Base-by-base conservation (phyloP, 2,113 vertebrate species). In the Ageneiosus marmoratus region DNA sequence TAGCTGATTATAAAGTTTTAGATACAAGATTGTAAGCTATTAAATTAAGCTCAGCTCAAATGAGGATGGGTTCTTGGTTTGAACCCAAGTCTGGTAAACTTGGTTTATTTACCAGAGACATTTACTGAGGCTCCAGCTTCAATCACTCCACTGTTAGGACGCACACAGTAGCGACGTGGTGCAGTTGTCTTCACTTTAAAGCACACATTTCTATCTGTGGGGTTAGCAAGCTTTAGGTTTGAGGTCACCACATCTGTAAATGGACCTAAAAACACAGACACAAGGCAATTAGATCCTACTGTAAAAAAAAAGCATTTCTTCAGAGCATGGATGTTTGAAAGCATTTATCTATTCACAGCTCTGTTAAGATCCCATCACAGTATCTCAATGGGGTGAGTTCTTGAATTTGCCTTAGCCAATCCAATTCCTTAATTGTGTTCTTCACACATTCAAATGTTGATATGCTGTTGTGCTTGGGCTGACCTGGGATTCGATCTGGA, bases 141-240 rank as follows among this genome's bases (percentile, higher is more conserved):
- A 0, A 99, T 97, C 93, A 99, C 95, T 85, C 98, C 98, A 62
- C 97, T 99, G 95, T 99, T 99, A 87, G 98, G 98, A 89, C 98
- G 94, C 88, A 99, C 98, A 60, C 98, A 99, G 92, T 99, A 99
- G 88, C 98, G 96, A 72, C 97, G 98, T 0, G 98, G 98, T 3
- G 98, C 98, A 1, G 98, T 99, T 62, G 98, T 99, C 96, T 99
- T 99, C 87, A 99, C 98, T 94, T 99, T 99, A 91, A 99, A 99
- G 89, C 97, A 98, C 86, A 99, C 95, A 80, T 97, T 98, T 90
- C 95, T 95, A 87, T 99, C 98, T 93, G 97, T 97, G 2, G 98
- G 97, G 90, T 99, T 99, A 90, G 95, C 92, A 27, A 99, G 97
- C 92, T 98, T 99, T 87, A 99, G 94, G 90, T 96, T 96, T 88